phyloP scores from a whole-genome alignment of 2,888 invertebrate species.

The Caenorhabditis parvicauda region DNA sequence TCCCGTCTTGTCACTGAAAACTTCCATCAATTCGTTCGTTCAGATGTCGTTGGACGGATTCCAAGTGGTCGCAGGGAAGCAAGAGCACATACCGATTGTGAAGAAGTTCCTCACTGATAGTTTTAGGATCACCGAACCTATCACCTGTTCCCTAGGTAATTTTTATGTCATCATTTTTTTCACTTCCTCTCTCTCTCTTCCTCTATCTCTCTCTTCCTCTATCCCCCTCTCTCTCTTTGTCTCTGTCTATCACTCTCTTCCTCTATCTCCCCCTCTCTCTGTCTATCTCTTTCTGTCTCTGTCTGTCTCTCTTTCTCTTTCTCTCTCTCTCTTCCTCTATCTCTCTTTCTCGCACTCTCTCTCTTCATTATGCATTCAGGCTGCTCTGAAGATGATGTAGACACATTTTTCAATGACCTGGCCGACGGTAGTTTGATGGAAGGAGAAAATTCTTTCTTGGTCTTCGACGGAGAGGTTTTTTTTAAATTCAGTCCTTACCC shows the following conservation, averaged over 20 bases:
- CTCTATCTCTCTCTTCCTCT: too few species aligned
- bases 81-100: conserved; percentile 15
- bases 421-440: conserved; percentile 26
- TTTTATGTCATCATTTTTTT: background rate
- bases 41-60: background rate
- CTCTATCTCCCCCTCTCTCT: too few species aligned
- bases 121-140: conserved; percentile 39
- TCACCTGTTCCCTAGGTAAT: conserved; percentile 26
- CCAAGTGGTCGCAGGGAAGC: conserved; percentile 1
- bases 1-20: background rate
- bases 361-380: conserved; percentile 11
- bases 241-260: too few species aligned
- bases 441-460: conserved; percentile 26
- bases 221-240: too few species aligned
- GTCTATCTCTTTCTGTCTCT: too few species aligned
- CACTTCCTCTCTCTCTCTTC: too few species aligned
- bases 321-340: too few species aligned
- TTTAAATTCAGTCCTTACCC: too few species aligned
- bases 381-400: conserved; percentile 28
- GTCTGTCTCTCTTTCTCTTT: too few species aligned
- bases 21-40: background rate
- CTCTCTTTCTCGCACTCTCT: too few species aligned
- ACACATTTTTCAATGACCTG: conserved; percentile 39
- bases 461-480: conserved; percentile 15
- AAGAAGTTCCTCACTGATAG: conserved; percentile 32